These are phyloP conservation scores for Argya squamiceps DNA, from an alignment of 2,797 vertebrate genomes.

Conservation along the genomic window DNA sequence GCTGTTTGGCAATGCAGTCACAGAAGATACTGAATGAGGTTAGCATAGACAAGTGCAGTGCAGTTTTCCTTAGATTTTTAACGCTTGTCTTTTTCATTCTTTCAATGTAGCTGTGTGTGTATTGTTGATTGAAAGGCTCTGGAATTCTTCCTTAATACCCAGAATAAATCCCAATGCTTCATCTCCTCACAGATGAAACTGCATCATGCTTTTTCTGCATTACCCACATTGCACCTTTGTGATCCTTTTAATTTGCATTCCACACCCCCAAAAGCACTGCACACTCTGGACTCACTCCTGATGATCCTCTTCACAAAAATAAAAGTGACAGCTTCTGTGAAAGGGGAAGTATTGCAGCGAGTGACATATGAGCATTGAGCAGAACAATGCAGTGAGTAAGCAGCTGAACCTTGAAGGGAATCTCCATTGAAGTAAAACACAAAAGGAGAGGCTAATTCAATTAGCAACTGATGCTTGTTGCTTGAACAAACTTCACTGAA, in stretches of 20 bases:
- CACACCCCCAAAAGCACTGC: not conserved
- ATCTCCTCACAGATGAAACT: not conserved
- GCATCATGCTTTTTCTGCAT: not conserved
- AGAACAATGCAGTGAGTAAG: constrained; percentile 56
- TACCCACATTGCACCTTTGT: not conserved
- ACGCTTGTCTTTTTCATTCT: not conserved
- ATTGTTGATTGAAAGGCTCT: not conserved
- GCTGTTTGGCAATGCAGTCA: not conserved
- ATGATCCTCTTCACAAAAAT: constrained; percentile 65
- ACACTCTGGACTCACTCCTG: constrained; percentile 17
- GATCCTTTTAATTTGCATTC: constrained; percentile 38
- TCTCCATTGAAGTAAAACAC: constrained; percentile 68
- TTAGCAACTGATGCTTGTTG: constrained; percentile 69
- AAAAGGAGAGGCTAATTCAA: constrained; percentile 68
- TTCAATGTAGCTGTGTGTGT: not conserved
- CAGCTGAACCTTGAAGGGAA: constrained; percentile 63
- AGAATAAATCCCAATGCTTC: not conserved
- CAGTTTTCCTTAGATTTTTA: not conserved
- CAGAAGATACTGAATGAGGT: not conserved
- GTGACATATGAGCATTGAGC: not conserved
- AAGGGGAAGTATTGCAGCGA: constrained; percentile 14
- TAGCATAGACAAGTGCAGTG: not conserved
- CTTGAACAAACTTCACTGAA: constrained; percentile 60
- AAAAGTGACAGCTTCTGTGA: constrained; percentile 62
- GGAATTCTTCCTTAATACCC: not conserved